These are phyloP conservation scores for Alouatta palliata DNA, from an alignment of 2,113 vertebrate genomes.

Conservation along the genomic window DNA sequence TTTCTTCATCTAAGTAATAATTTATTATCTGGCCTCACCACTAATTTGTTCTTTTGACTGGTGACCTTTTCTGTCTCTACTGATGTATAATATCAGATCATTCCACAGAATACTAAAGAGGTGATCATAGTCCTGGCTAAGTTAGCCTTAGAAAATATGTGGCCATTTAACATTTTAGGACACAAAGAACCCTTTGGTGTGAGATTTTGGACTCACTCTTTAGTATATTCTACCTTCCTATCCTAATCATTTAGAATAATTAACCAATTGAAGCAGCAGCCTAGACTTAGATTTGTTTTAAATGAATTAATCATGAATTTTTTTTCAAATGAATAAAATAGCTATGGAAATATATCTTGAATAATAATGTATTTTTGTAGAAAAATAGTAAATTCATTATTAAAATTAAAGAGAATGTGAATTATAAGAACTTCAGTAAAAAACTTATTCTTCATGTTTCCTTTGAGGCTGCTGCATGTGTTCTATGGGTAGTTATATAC, in stretches of 20 bases:
- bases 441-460: constrained; percentile 31
- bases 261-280: constrained; percentile 18
- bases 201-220: constrained; percentile 33
- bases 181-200: constrained; percentile 21
- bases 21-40: not conserved
- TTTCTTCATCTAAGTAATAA: constrained; percentile 39
- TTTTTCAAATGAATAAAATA: constrained; percentile 46
- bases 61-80: not conserved
- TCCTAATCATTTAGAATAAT: constrained; percentile 37
- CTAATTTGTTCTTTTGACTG: not conserved
- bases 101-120: not conserved
- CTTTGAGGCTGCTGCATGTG: constrained; percentile 29
- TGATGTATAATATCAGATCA: not conserved
- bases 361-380: constrained; percentile 20
- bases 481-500: constrained; percentile 24
- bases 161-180: not conserved
- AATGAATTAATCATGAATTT: constrained; percentile 31
- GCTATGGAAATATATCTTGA: constrained; percentile 37
- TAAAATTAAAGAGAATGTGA: not conserved
- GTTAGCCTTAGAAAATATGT: constrained; percentile 42
- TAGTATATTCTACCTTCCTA: constrained; percentile 12
- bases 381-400: constrained; percentile 10
- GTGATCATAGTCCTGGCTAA: not conserved
- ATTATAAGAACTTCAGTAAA: not conserved
- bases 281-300: constrained; percentile 35